Conservation (phyloP, 2,113 vertebrate species). For the Heterocephalus glaber region DNA sequence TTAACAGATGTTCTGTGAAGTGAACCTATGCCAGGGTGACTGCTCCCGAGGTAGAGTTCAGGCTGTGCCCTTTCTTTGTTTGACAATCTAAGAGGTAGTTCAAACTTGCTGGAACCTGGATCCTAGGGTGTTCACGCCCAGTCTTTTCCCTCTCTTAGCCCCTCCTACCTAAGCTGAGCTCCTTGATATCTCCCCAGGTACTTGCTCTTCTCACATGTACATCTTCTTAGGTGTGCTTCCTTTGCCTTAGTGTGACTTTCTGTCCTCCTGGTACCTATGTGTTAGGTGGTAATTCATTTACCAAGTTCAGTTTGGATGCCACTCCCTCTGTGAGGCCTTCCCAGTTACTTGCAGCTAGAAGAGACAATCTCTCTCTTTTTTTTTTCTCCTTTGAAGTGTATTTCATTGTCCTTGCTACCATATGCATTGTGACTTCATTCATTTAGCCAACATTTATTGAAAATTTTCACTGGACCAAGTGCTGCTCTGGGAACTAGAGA, state of each 20-base stretch:
- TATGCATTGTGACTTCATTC: not conserved
- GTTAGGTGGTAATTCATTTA: not conserved
- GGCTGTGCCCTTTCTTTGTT: not conserved
- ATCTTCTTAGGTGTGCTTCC: not conserved
- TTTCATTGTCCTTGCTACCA: not conserved
- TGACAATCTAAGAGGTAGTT: not conserved
- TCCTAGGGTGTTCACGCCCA: not conserved
- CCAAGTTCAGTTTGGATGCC: not conserved
- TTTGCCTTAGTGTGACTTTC: not conserved
- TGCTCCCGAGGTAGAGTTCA: not conserved
- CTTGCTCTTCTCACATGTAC: not conserved
- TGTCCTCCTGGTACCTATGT: not conserved
- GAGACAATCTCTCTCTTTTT: not conserved
- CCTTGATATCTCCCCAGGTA: not conserved
- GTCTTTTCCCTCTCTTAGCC: not conserved
- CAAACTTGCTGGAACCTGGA: not conserved
- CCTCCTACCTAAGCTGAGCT: not conserved
- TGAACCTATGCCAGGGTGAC: not conserved
- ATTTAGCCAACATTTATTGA: not conserved
- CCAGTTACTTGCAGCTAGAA: not conserved
- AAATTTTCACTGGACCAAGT: not conserved
- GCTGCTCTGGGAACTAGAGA: not conserved
- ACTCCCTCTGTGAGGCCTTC: not conserved
- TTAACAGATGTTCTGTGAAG: not conserved
- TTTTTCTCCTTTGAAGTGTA: not conserved